Percentiles rank a stretch among this genome's conserved stretches.
phyloP scores from a whole-genome alignment of 1,140 invertebrate genomes.

The Sitobion miscanthi region DNA sequence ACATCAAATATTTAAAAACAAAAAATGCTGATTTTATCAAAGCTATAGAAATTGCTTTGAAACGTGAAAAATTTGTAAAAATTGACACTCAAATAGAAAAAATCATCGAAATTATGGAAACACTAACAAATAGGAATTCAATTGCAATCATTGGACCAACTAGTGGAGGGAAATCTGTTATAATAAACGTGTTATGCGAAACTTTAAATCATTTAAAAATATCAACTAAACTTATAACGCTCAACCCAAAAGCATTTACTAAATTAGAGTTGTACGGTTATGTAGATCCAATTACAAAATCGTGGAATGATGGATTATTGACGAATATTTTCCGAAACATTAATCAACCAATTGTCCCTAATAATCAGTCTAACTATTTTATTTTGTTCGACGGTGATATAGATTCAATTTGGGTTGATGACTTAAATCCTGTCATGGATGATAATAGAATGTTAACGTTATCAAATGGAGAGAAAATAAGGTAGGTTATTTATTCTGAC shows the following conservation, averaged over 20 bases:
- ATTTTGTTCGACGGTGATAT: conserved; percentile 93
- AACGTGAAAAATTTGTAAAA: conserved; percentile 74
- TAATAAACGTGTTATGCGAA: conserved; percentile 80
- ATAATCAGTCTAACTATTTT: conserved; percentile 68
- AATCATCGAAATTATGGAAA: conserved; percentile 88
- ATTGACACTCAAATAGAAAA: conserved; percentile 80
- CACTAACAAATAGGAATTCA: conserved; percentile 90
- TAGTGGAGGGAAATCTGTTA: conserved; percentile 86
- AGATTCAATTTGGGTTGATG: conserved; percentile 92
- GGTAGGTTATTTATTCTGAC: conserved; percentile 65
- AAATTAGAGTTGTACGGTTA: conserved; percentile 89
- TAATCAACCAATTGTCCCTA: conserved; percentile 68
- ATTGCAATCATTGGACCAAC: conserved; percentile 91
- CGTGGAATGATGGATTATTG: conserved; percentile 91
- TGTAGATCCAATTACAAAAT: conserved; percentile 80
- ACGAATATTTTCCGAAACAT: conserved; percentile 90
- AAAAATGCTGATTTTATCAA: conserved; percentile 83
- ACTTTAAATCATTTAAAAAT: conserved; percentile 75
- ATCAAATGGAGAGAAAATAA: conserved; percentile 49
- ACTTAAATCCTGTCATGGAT: conserved; percentile 96
- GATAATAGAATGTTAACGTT: conserved; percentile 76
- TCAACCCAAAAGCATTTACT: conserved; percentile 88
- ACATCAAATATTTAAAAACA: conserved; percentile 82
- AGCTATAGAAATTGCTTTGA: conserved; percentile 74
- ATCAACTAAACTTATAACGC: conserved; percentile 77